Evolutionary conservation across 1,140 invertebrate genomes (phyloP), one percentile per base, ranked within the genome.

Genomic region (Cardiocondyla obscurior): DNA sequence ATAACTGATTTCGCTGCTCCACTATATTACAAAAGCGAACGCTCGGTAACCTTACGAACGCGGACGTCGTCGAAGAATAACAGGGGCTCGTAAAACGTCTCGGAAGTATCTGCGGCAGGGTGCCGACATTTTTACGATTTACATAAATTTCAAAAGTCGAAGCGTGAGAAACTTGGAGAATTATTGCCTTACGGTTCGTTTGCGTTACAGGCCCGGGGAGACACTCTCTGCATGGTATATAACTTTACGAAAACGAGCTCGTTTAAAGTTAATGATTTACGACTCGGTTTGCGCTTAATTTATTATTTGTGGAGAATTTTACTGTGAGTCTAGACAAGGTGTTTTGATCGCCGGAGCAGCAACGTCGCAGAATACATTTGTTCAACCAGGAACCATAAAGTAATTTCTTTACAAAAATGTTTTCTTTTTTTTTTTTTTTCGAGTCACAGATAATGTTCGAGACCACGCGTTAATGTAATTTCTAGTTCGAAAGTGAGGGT

Each of bases 361-460:
- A 69, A n/a, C n/a, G n/a, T 49, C 14, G 10, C 19, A 33, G 28
- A 69, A 51, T 33, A n/a, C 53, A 14, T 14, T 58, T 19, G n/a
- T 49, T 5, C n/a, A 58, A 33, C 16, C 30, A 30, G 19, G 12
- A 7, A 14, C 25, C 6, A 7, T 58, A 22, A 22, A 8, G 33
- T 58, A 3, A 10, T 57, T 36, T 36, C 16, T 8, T 28, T 36
- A 10, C 8, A 22, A 16, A 14, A 36, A 79, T 19, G n/a, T n/a
- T n/a, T n/a, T n/a, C n/a, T n/a, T n/a, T n/a, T n/a, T n/a, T n/a
- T n/a, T n/a, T n/a, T n/a, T 53, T 19, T 33, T n/a, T 33, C 10
- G 33, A 51, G 64, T 64, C 73, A 25, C 64, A 53, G 62, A 69
- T 79, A 69, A 42, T 36, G 33, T 79, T 79, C 22, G 62, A 79